phyloP scores from a whole-genome alignment of 2,888 invertebrate genomes.

The Lacanobia oleracea region DNA sequence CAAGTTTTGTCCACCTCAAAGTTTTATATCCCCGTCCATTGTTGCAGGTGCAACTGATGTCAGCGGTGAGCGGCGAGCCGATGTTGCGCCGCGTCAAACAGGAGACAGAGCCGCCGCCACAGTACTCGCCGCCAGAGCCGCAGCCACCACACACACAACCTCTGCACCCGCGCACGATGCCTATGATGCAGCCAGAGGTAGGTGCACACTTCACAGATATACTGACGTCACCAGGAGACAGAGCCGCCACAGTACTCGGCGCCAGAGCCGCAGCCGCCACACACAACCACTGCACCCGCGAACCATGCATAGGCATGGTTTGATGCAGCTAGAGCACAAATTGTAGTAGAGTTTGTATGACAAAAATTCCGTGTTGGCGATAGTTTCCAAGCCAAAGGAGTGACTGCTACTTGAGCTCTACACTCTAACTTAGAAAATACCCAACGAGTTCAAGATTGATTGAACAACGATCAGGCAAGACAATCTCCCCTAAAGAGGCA shows the following conservation, averaged over 20 bases:
- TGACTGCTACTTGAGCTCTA: no score
- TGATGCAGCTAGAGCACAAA: slow-evolving; percentile 74
- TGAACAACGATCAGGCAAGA: no score
- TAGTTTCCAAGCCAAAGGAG: no score
- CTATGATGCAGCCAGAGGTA: slow-evolving; percentile 77
- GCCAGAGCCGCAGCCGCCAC: no score
- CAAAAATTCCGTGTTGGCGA: no score
- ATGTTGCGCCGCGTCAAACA: slow-evolving; percentile 86
- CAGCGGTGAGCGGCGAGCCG: slow-evolving; percentile 87
- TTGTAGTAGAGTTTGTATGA: no score
- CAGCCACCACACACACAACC: slow-evolving; percentile 89
- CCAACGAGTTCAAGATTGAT: no score
- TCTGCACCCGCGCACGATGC: slow-evolving; percentile 87
- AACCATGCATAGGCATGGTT: slow-evolving; percentile 83
- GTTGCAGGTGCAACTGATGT: slow-evolving; percentile 93
- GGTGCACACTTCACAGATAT: neutral
- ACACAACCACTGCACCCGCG: slow-evolving; percentile 84
- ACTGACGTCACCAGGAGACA: neutral
- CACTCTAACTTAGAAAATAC: no score
- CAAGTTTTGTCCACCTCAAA: no score
- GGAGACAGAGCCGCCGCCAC: slow-evolving; percentile 85
- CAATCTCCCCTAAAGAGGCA: no score
- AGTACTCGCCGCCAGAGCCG: slow-evolving; percentile 90
- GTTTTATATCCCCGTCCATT: neutral
- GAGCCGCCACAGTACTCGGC: no score